These are phyloP conservation scores for Monochamus saltuarius DNA, from an alignment of 1,140 invertebrate species.

Conservation along the genomic window DNA sequence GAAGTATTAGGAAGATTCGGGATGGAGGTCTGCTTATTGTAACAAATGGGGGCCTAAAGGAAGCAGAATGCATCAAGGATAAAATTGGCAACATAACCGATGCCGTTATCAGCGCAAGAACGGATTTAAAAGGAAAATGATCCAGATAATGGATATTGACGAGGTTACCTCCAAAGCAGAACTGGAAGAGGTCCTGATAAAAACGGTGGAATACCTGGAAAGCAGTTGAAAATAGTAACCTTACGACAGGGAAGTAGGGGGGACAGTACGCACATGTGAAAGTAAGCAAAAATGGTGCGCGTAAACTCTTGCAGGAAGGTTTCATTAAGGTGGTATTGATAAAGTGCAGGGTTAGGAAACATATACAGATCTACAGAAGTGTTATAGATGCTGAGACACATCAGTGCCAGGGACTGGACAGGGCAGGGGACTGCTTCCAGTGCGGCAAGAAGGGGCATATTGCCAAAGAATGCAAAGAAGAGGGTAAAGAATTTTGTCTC, in stretches of 20 bases:
- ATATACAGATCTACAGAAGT: too few relatives aligned
- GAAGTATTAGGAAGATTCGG: neutral
- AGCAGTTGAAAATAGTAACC: too few relatives aligned
- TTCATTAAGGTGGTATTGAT: neutral
- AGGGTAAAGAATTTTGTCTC: neutral
- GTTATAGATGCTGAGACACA: too few relatives aligned
- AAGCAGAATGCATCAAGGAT: neutral
- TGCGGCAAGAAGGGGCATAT: constrained; percentile 4
- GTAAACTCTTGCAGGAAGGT: neutral
- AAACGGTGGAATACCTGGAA: neutral
- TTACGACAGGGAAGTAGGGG: too few relatives aligned
- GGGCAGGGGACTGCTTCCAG: neutral
- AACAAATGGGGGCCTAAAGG: neutral
- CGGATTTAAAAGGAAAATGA: neutral
- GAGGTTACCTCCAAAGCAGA: neutral
- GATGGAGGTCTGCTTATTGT: neutral
- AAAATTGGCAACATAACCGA: neutral
- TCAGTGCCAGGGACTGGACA: neutral
- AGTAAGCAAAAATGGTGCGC: too few relatives aligned
- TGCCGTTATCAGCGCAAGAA: neutral
- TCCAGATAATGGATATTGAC: neutral
- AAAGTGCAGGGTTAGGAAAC: too few relatives aligned
- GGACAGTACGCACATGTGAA: too few relatives aligned
- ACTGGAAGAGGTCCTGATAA: neutral
- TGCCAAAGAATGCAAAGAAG: neutral